A percentile compares a stretch with the other conserved stretches of the same genome.
phyloP scores from a whole-genome alignment of 1,140 invertebrate genomes.

The Drosophila varians region DNA sequence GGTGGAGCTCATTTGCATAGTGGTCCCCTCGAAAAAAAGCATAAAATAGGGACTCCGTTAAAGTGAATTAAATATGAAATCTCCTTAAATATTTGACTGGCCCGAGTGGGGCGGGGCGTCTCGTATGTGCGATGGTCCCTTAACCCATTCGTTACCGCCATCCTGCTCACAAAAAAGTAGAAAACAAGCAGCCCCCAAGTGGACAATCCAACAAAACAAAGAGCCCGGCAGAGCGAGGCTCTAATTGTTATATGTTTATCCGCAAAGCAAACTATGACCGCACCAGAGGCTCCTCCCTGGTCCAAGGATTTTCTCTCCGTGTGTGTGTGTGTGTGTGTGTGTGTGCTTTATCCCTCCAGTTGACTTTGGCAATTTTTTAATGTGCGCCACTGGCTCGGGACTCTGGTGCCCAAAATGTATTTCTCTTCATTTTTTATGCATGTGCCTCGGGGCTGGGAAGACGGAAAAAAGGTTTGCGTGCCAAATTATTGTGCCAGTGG shows the following conservation, averaged over 20 bases:
- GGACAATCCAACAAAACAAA: conserved; percentile 42
- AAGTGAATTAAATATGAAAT: conserved; percentile 74
- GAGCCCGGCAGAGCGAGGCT: conserved; percentile 25
- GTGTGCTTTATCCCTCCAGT: conserved; percentile 16
- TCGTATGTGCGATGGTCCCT: conserved; percentile 5
- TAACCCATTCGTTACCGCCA: conserved; percentile 1
- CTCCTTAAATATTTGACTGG: conserved; percentile 70
- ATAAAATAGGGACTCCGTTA: conserved; percentile 39
- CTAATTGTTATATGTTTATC: conserved; percentile 78
- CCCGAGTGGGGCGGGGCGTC: conserved; percentile 13
- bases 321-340: not conserved
- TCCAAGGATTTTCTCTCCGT: not conserved
- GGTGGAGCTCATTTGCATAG: conserved; percentile 65
- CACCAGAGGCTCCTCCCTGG: not conserved
- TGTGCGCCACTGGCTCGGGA: conserved; percentile 47
- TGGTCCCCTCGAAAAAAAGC: conserved; percentile 11
- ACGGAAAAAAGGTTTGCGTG: conserved; percentile 74
- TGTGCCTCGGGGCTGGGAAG: conserved; percentile 1
- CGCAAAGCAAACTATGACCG: conserved; percentile 55
- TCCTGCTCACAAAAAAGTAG: not conserved
- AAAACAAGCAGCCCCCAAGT: conserved; percentile 20
- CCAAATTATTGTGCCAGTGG: conserved; percentile 80
- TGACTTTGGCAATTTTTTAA: conserved; percentile 73
- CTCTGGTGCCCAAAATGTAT: conserved; percentile 56
- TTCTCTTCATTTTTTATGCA: conserved; percentile 74